phyloP scores from a whole-genome alignment of 2,113 vertebrate genomes.

The Cygnus atratus region DNA sequence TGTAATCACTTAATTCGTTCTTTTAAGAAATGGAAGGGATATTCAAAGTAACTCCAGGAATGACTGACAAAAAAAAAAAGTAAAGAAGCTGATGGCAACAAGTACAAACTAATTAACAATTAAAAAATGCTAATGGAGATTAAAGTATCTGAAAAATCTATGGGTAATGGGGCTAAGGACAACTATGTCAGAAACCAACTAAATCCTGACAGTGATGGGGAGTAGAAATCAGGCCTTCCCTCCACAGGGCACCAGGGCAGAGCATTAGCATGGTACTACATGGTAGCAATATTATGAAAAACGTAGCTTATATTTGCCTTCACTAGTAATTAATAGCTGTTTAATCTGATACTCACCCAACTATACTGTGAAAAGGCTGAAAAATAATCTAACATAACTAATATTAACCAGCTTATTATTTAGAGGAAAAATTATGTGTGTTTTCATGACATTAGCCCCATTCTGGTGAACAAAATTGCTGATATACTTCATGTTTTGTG shows the following conservation, averaged over 20 bases:
- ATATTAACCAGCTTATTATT: background rate
- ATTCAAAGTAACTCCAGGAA: background rate
- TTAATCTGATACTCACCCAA: background rate
- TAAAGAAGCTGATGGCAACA: background rate
- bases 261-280: fast-evolving
- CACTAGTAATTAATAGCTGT: background rate
- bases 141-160: background rate
- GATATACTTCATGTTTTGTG: background rate
- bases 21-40: background rate
- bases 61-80: background rate
- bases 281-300: background rate
- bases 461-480: background rate
- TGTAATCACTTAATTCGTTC: background rate
- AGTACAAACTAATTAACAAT: background rate
- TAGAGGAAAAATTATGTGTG: background rate
- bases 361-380: background rate
- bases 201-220: background rate
- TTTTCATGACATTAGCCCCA: background rate
- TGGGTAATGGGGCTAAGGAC: background rate
- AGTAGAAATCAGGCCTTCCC: background rate
- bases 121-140: background rate
- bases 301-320: background rate
- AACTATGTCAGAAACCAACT: background rate
- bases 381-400: background rate
- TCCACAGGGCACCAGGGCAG: background rate